Percentiles rank a stretch among this genome's conserved stretches.
Conservation (phyloP, 1,140 invertebrate species). For the Drosophila willistoni region DNA sequence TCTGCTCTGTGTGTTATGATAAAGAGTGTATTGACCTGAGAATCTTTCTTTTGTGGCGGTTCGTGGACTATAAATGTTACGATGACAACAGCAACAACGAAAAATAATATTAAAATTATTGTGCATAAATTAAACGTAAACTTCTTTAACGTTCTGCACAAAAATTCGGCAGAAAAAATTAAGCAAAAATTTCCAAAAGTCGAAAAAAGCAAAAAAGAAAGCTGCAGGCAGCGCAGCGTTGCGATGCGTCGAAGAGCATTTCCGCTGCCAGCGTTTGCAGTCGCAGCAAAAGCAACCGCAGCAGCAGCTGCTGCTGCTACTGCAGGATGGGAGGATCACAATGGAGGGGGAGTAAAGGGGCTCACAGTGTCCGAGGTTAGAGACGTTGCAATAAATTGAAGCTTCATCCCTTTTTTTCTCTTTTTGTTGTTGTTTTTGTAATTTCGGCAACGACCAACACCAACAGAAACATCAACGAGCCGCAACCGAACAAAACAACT, state of each 20-base stretch:
- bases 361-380: constrained; percentile 19
- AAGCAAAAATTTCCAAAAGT: constrained; percentile 42
- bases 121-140: constrained; percentile 52
- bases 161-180: constrained; percentile 52
- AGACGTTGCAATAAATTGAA: constrained; percentile 71
- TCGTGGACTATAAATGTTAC: constrained; percentile 28
- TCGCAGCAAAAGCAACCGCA: constrained; percentile 14
- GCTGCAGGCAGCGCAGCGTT: constrained; percentile 22
- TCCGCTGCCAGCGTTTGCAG: constrained; percentile 21
- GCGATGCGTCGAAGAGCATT: constrained; percentile 13
- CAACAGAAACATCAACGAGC: constrained; percentile 49
- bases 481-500: constrained; percentile 15
- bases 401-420: constrained; percentile 64
- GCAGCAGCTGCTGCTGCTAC: constrained; percentile 4
- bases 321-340: constrained; percentile 14
- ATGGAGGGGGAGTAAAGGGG: not conserved
- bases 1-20: constrained; percentile 23
- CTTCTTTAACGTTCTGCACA: constrained; percentile 23
- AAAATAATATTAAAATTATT: constrained; percentile 45
- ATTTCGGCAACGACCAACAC: constrained; percentile 52
- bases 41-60: constrained; percentile 48
- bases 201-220: constrained; percentile 31
- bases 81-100: constrained; percentile 14
- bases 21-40: constrained; percentile 56
- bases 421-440: no score